Base-by-base conservation (phyloP, 2,113 vertebrate genomes). In the Microtus oregoni region DNA sequence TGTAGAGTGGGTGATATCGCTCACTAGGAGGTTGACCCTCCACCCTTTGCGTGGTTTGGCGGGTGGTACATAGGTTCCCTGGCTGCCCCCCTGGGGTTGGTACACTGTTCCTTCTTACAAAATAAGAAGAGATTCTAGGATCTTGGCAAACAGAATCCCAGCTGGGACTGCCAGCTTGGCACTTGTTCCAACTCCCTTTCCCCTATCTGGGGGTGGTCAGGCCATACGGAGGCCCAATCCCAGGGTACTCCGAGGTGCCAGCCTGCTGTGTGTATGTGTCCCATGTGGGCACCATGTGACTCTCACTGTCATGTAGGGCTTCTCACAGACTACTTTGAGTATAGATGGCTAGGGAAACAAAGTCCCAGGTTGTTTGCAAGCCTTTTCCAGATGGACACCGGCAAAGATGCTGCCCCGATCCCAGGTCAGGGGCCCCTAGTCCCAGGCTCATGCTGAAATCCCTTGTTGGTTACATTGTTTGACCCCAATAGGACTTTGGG, bases 401-500 rank as follows among this genome's bases (percentile, higher is more conserved):
- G 58, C 55, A 5, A 12, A 47, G 50, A 17, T 1, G 73, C 12
- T 7, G 7, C 32, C 67, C 8, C 2, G 30, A 73, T 38, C 5
- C 1, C 0, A 0, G 24, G 6, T 15, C 0, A 4, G 7, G 44
- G 55, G 32, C 35, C 24, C 24, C 5, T 0, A 20, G n/a, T 76
- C 28, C 32, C 1, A 1, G 4, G 8, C 26, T 20, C 35, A 19
- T 30, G 0, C 11, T 2, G 35, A 5, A 35, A 26, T 1, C 4
- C 17, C 44, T 65, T 14, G 72, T 6, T 7, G 12, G 11, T 52
- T 67, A 26, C 41, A 5, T 28, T 63, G n/a, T 14, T 32, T 50
- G 24, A 0, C 12, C 81, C n/a, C 13, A 7, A 52, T 28, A 87
- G 47, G 70, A 17, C 63, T 32, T 22, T 11, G n/a, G 92, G 79